phyloP scores from a whole-genome alignment of 2,888 invertebrate species.

The Agrotis segetum region DNA sequence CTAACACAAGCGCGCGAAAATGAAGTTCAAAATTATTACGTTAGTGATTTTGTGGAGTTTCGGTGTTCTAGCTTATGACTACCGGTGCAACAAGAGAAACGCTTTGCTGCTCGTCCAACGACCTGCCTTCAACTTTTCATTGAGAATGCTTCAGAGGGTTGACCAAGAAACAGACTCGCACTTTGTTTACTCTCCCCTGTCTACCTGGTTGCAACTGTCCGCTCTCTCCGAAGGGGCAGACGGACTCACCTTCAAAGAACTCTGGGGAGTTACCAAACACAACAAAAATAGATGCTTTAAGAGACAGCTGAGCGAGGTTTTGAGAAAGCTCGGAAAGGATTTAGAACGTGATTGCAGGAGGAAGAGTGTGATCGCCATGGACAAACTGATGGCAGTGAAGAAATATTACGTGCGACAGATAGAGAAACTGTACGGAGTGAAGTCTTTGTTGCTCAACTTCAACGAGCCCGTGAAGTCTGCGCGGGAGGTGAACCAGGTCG shows the following conservation, averaged over 20 bases:
- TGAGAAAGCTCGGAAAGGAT: slow-evolving; percentile 71
- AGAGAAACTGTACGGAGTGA: slow-evolving; percentile 68
- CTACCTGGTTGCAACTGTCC: slow-evolving; percentile 80
- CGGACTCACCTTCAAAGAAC: slow-evolving; percentile 73
- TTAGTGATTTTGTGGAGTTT: slow-evolving; percentile 57
- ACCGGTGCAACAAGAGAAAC: slow-evolving; percentile 70
- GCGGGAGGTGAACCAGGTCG: slow-evolving; percentile 68
- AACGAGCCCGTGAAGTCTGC: slow-evolving; percentile 68
- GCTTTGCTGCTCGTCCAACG: slow-evolving; percentile 70
- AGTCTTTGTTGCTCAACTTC: slow-evolving; percentile 74
- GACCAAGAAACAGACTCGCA: slow-evolving; percentile 74
- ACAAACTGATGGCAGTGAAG: slow-evolving; percentile 74
- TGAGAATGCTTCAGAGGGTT: slow-evolving; percentile 76
- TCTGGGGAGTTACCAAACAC: slow-evolving; percentile 75
- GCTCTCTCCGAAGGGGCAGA: slow-evolving; percentile 78
- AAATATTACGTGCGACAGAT: slow-evolving; percentile 69
- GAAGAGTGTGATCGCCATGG: slow-evolving; percentile 74
- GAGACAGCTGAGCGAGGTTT: slow-evolving; percentile 67
- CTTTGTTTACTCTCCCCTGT: slow-evolving; percentile 82
- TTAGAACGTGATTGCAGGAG: slow-evolving; percentile 67
- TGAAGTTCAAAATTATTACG: slow-evolving; percentile 67
- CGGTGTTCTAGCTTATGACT: slow-evolving; percentile 50
- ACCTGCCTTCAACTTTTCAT: slow-evolving; percentile 79
- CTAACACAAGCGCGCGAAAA: slow-evolving; percentile 55
- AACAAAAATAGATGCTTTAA: slow-evolving; percentile 75